Evolutionary conservation across 1,140 invertebrate genomes (phyloP).

Genomic region (Drosophila watanabei): DNA sequence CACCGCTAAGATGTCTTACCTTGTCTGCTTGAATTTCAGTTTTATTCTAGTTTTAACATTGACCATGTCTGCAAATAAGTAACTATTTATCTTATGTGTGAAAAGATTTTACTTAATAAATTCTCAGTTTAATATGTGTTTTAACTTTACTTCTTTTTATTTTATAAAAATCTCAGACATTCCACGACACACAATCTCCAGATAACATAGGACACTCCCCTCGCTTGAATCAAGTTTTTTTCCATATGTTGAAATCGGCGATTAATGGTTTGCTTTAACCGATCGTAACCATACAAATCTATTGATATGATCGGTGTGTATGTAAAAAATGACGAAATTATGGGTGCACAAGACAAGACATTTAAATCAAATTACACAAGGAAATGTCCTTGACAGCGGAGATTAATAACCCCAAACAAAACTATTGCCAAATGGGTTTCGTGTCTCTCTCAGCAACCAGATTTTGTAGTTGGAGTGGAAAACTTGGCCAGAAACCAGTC

Average conservation of each 20-base stretch:
- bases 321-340: slow-evolving; percentile 41
- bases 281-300: slow-evolving; percentile 22
- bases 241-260: slow-evolving; percentile 27
- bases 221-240: slow-evolving; percentile 23
- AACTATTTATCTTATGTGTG: slow-evolving; percentile 43
- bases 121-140: slow-evolving; percentile 37
- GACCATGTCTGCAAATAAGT: slow-evolving; percentile 25
- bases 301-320: slow-evolving; percentile 15
- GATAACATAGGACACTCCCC: slow-evolving; percentile 37
- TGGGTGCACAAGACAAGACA: slow-evolving; percentile 34
- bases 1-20: slow-evolving; percentile 41
- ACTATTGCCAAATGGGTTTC: slow-evolving; percentile 25
- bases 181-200: slow-evolving; percentile 4
- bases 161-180: neutral
- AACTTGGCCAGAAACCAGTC: slow-evolving; percentile 28
- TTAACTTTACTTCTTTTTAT: neutral
- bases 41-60: slow-evolving; percentile 40
- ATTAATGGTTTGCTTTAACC: slow-evolving; percentile 22
- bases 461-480: neutral
- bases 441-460: neutral
- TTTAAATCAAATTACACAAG: slow-evolving; percentile 52
- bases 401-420: slow-evolving; percentile 40
- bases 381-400: slow-evolving; percentile 55
- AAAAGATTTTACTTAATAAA: slow-evolving; percentile 59
- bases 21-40: slow-evolving; percentile 38